Conservation (phyloP, 1,140 invertebrate species). For the Oncopodura yosiiana region DNA sequence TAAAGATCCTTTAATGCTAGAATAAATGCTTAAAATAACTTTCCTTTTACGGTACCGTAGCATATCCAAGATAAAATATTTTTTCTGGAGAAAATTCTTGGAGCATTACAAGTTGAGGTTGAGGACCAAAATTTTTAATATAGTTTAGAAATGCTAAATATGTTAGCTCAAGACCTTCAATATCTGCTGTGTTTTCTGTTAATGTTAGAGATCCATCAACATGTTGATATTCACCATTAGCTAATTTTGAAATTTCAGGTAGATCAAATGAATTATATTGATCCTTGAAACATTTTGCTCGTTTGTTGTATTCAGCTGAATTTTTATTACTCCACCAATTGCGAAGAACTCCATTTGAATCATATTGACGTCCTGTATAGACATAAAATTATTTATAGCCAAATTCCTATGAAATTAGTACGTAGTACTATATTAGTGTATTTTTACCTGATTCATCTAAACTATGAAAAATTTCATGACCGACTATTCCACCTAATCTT, state of each 20-base stretch:
- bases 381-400: background rate
- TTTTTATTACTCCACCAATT: constrained; percentile 55
- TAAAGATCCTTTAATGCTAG: too few species aligned
- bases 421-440: too few species aligned
- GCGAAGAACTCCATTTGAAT: constrained; percentile 51
- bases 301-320: constrained; percentile 47
- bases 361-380: constrained; percentile 49
- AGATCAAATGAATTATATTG: constrained; percentile 54
- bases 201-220: constrained; percentile 42
- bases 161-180: constrained; percentile 45
- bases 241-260: too few species aligned
- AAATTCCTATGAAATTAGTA: background rate
- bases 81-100: background rate
- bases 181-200: constrained; percentile 47
- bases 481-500: constrained; percentile 36
- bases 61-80: too few species aligned
- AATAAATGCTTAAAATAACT: too few species aligned
- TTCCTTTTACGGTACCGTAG: too few species aligned
- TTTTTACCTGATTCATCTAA: constrained; percentile 22
- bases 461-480: constrained; percentile 39
- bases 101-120: constrained; percentile 34
- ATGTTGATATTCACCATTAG: too few species aligned
- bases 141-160: too few species aligned
- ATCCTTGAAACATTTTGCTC: constrained; percentile 56
- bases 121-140: constrained; percentile 25